Percentiles rank a stretch among this genome's conserved stretches.
Evolutionary conservation across 1,140 invertebrate species (phyloP).

Genomic region (Augochlora pura): DNA sequence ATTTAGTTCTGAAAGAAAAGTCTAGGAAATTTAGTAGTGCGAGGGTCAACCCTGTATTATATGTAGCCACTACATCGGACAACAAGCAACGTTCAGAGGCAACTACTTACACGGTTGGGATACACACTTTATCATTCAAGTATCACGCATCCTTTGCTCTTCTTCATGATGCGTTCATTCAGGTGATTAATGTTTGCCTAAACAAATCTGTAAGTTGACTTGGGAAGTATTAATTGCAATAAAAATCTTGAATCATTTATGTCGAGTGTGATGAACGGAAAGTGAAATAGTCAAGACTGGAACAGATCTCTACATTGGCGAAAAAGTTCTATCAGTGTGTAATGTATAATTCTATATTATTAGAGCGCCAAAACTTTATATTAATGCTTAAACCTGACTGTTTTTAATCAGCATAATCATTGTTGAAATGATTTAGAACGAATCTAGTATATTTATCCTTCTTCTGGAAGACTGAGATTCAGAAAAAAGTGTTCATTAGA

Average conservation of each 20-base stretch:
- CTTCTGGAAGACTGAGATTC: constrained; percentile 11
- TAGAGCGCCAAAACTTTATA: constrained; percentile 3
- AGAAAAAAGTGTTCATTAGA: constrained; percentile 10
- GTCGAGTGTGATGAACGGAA: constrained; percentile 8
- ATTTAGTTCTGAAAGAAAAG: not conserved
- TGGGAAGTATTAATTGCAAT: not conserved
- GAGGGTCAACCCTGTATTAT: constrained; percentile 17
- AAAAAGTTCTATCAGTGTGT: constrained; percentile 29
- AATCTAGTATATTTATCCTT: constrained; percentile 5
- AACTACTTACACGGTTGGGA: constrained; percentile 29
- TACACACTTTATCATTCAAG: constrained; percentile 34
- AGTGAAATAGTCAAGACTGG: constrained; percentile 36
- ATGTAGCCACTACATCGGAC: constrained; percentile 21
- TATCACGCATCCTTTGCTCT: constrained; percentile 39
- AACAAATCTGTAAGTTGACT: constrained; percentile 24
- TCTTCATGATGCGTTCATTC: constrained; percentile 35
- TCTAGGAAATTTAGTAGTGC: constrained; percentile 13
- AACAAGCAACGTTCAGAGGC: constrained; percentile 44
- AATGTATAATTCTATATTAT: constrained; percentile 22
- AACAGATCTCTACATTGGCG: constrained; percentile 23
- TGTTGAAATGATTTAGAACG: constrained; percentile 24
- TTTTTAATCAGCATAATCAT: not conserved
- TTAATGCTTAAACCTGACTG: not conserved
- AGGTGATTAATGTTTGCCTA: constrained; percentile 41
- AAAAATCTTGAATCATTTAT: constrained; percentile 10